A percentile compares a stretch with the other conserved stretches of the same genome.
Conservation (phyloP, 1,140 invertebrate genomes). For the Diachasma alloeum region DNA sequence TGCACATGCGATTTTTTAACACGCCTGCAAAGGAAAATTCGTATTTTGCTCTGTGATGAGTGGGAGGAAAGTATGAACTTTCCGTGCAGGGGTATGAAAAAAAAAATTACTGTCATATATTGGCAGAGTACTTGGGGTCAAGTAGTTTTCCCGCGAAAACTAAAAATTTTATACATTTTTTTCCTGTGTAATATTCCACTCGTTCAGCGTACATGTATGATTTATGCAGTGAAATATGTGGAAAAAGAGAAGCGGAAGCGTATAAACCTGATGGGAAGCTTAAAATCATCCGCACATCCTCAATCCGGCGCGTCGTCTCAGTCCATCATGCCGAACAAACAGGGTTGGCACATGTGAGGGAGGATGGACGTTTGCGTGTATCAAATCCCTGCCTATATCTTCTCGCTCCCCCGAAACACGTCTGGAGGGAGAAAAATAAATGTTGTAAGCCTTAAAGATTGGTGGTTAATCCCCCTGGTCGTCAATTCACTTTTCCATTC, state of each 20-base stretch:
- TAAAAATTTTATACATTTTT: not conserved
- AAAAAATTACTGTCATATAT: not conserved
- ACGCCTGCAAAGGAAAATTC: too few species aligned
- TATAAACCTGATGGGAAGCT: not conserved
- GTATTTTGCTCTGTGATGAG: too few species aligned
- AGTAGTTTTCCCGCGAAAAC: not conserved
- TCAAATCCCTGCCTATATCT: not conserved
- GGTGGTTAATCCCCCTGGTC: not conserved
- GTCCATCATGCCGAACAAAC: constrained; percentile 1
- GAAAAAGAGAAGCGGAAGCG: not conserved
- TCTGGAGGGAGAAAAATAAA: not conserved
- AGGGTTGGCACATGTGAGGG: not conserved
- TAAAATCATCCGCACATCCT: constrained; percentile 3
- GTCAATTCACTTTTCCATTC: not conserved
- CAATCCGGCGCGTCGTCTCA: not conserved
- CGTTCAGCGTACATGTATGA: not conserved
- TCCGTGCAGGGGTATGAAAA: too few species aligned
- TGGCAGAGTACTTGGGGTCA: not conserved
- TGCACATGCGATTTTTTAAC: too few species aligned
- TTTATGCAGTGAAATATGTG: not conserved
- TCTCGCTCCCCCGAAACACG: not conserved
- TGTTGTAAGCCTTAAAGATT: not conserved
- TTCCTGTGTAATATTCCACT: not conserved
- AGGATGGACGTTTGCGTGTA: not conserved
- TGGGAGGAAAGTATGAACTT: too few species aligned